Conservation (phyloP, 2,888 invertebrate genomes). For the Thumatha senex region DNA sequence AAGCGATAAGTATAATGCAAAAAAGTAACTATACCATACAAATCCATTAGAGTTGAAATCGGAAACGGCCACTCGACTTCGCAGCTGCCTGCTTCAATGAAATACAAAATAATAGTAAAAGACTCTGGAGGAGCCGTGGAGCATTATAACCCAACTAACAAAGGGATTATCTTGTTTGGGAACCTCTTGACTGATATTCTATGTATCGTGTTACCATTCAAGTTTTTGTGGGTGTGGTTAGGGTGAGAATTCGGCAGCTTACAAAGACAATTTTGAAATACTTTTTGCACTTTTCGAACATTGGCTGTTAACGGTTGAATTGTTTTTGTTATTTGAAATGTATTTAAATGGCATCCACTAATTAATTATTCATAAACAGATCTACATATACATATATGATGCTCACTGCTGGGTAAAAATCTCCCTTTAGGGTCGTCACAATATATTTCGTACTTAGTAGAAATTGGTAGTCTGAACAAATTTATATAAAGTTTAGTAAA, state of each 20-base stretch:
- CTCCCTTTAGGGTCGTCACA: too few relatives aligned
- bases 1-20: slow-evolving; percentile 41
- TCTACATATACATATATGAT: too few relatives aligned
- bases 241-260: slow-evolving; percentile 66
- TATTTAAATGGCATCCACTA: slow-evolving; percentile 25
- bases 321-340: slow-evolving; percentile 44
- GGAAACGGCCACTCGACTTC: slow-evolving; percentile 69
- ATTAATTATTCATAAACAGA: not conserved
- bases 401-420: too few relatives aligned
- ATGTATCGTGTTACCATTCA: slow-evolving; percentile 73
- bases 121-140: slow-evolving; percentile 59
- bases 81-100: slow-evolving; percentile 71
- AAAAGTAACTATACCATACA: slow-evolving; percentile 51
- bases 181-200: slow-evolving; percentile 79
- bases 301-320: slow-evolving; percentile 43
- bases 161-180: slow-evolving; percentile 81
- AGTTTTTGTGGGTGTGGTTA: slow-evolving; percentile 74
- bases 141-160: slow-evolving; percentile 74
- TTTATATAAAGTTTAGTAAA: too few relatives aligned
- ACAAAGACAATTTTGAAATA: slow-evolving; percentile 44
- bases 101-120: slow-evolving; percentile 71
- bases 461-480: too few relatives aligned
- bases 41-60: slow-evolving; percentile 72
- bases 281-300: slow-evolving; percentile 56
- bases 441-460: too few relatives aligned